phyloP scores from a whole-genome alignment of 2,888 invertebrate species.

The Hypselothyrea guttata region DNA sequence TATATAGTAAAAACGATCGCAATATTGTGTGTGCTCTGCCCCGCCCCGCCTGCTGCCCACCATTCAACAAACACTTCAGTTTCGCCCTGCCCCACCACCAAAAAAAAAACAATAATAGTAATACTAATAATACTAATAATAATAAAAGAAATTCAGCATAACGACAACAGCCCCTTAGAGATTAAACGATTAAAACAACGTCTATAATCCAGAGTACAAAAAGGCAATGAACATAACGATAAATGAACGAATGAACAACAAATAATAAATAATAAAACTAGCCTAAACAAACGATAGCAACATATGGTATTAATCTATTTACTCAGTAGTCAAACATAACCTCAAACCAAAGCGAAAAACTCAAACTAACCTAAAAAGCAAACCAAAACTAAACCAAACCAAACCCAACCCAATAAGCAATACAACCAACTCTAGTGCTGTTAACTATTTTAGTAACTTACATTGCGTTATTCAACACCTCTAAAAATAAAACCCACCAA shows the following conservation, averaged over 20 bases:
- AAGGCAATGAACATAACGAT: constrained; percentile 29
- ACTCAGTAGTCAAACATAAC: constrained; percentile 54
- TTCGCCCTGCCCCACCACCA: constrained; percentile 54
- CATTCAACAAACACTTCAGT: constrained; percentile 57
- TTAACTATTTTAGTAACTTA: constrained; percentile 66
- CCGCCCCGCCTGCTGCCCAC: constrained; percentile 36
- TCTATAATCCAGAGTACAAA: constrained; percentile 75
- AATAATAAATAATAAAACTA: constrained; percentile 28
- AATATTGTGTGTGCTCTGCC: constrained; percentile 36
- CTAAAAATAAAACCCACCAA: constrained; percentile 53
- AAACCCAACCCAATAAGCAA: constrained; percentile 63
- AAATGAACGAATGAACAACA: too few species aligned
- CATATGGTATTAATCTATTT: constrained; percentile 72
- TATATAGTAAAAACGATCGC: constrained; percentile 24
- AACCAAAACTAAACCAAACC: constrained; percentile 23
- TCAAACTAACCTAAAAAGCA: constrained; percentile 24
- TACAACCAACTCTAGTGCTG: constrained; percentile 71
- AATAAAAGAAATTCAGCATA: constrained; percentile 4
- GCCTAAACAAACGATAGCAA: constrained; percentile 58
- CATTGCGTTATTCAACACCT: constrained; percentile 57
- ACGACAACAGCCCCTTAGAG: constrained; percentile 29
- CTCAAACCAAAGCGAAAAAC: constrained; percentile 32
- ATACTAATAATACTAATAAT: neutral
- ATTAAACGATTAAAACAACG: constrained; percentile 56
- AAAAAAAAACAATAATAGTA: constrained; percentile 11